These are phyloP conservation scores for Mugil cephalus DNA, from an alignment of 2,113 vertebrate species.

Conservation along the genomic window DNA sequence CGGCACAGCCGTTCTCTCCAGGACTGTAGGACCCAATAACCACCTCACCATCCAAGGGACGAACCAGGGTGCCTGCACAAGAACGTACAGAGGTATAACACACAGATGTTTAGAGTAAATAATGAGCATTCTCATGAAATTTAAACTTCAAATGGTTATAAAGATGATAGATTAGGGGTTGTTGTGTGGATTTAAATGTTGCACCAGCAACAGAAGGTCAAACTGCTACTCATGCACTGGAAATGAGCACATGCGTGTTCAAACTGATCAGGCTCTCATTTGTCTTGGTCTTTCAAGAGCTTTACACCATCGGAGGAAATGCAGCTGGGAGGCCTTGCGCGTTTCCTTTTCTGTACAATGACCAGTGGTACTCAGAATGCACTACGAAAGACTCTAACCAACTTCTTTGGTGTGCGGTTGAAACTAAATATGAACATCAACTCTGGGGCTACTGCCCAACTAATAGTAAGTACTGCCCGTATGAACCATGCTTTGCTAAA, in stretches of 20 bases:
- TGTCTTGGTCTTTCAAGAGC: conserved; percentile 77
- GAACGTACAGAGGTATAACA: conserved; percentile 88
- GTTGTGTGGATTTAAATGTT: too few relatives aligned
- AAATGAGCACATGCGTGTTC: neutral
- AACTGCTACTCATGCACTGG: too few relatives aligned
- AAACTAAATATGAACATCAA: conserved; percentile 79
- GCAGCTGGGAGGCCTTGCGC: conserved; percentile 87
- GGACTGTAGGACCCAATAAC: conserved; percentile 84
- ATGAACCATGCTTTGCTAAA: neutral
- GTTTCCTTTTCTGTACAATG: conserved; percentile 90
- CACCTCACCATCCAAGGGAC: conserved; percentile 88
- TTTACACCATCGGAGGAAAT: conserved; percentile 89
- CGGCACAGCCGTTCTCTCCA: conserved; percentile 85
- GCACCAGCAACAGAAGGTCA: too few relatives aligned
- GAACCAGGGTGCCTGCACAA: conserved; percentile 86
- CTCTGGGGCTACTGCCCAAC: conserved; percentile 88
- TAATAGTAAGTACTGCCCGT: conserved; percentile 83
- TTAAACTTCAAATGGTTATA: too few relatives aligned
- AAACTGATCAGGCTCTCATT: neutral
- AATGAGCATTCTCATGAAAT: too few relatives aligned
- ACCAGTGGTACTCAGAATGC: conserved; percentile 88
- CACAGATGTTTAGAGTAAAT: too few relatives aligned
- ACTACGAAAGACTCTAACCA: conserved; percentile 73
- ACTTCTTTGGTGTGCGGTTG: conserved; percentile 88
- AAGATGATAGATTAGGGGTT: too few relatives aligned